A percentile compares a stretch with the other conserved stretches of the same genome.
Conservation (phyloP, 1,140 invertebrate genomes). For the Sminthurinus signatus region DNA sequence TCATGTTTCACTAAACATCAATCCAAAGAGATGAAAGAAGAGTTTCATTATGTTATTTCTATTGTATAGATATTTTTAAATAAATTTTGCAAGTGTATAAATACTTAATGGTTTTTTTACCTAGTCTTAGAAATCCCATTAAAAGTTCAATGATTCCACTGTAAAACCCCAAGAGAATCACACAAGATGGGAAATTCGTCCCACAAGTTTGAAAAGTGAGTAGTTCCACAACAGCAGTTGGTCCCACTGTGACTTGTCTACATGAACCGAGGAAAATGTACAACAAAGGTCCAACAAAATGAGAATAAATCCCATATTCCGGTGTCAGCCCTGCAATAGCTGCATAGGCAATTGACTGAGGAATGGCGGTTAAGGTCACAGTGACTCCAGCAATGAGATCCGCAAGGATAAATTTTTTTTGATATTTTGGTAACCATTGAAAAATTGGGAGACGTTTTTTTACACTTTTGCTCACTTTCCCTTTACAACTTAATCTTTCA, state of each 20-base stretch:
- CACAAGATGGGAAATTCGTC: conserved; percentile 63
- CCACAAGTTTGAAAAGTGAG: conserved; percentile 66
- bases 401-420: conserved; percentile 48
- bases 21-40: too few relatives aligned
- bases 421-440: conserved; percentile 52
- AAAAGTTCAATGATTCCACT: conserved; percentile 66
- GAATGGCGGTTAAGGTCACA: conserved; percentile 79
- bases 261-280: conserved; percentile 83
- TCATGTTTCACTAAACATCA: too few relatives aligned
- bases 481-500: too few relatives aligned
- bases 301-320: conserved; percentile 85
- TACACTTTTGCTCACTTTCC: conserved; percentile 47
- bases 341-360: conserved; percentile 79
- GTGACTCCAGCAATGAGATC: conserved; percentile 55
- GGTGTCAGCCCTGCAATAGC: conserved; percentile 71
- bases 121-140: conserved; percentile 70
- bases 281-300: conserved; percentile 86
- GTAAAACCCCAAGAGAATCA: conserved; percentile 69
- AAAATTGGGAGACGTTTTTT: conserved; percentile 53
- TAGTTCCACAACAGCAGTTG: conserved; percentile 73
- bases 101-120: conserved; percentile 53
- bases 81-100: too few relatives aligned
- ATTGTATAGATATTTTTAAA: too few relatives aligned
- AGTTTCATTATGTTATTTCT: neutral
- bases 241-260: conserved; percentile 83